Evolutionary conservation across 1,140 invertebrate genomes (phyloP), one percentile per base, ranked within the genome.

Genomic region (Drosophila oshimai): DNA sequence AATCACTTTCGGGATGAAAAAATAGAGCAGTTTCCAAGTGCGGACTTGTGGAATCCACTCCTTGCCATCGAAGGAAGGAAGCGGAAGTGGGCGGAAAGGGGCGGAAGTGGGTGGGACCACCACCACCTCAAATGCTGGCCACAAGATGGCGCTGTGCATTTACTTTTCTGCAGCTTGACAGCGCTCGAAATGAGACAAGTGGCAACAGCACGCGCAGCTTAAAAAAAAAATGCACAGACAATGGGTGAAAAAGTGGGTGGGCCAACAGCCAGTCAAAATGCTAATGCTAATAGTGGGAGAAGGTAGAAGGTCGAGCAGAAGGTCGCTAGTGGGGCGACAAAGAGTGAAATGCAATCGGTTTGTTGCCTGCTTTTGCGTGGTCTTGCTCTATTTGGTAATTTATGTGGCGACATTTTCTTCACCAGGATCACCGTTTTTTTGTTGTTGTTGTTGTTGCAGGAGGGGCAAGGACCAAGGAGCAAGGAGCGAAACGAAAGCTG

Each of bases 381-480:
- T 47, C 73, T 61, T 50, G 50, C 50, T 70, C 72, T 73, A 73
- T 75, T 80, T 80, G 65, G 65, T 80, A 84, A 86, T 84, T 84
- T 86, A 84, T 84, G 72, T 80, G 71, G 83, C 67, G 60, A 80
- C 68, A 53, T 58, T 41, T 34, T 51, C 42, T 34, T 34, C 60
- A 36, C 17, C 51, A 29, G 34, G 6, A 17, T 29, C 37, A 6
- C n/a, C 17, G 20, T 20, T 33, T 28, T 41, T 26, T 29, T 34
- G 1, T 4, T 26, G 10, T 33, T 6, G 34, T 69, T 18, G 39
- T 42, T 33, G 46, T 49, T 58, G 41, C 28, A 26, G n/a, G n/a
- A n/a, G n/a, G n/a, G n/a, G n/a, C n/a, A 45, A 41, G 29, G 50
- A 54, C 72, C 71, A n/a, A n/a, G n/a, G n/a, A n/a, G 33, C 78